Base-by-base conservation (phyloP, 2,888 invertebrate species). In the Cylindroiulus punctatus region DNA sequence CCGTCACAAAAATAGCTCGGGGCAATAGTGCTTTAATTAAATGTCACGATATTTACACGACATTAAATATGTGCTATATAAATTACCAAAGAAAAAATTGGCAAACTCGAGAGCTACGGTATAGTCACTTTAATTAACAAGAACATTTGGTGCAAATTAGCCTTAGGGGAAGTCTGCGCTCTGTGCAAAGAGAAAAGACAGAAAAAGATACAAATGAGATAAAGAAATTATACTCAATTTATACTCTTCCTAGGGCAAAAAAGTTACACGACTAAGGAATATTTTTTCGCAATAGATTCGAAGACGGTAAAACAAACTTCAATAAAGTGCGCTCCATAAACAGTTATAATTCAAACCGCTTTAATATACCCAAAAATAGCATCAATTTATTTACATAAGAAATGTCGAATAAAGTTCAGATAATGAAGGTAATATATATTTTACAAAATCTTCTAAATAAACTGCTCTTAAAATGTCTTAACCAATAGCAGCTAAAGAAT, bases 341-440 rank as follows among this genome's bases (percentile, higher is more conserved):
- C 76, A 76, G 76, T 76, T 76, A 17, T 76, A 76, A 76, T 76
- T 76, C 76, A 76, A 76, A 76, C 32, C 17, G 76, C 76, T 76
- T 76, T 76, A 76, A 26, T 76, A 76, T 76, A 76, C 76, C 14
- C 76, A 26, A 76, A 76, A 76, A 76, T 76, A 76, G 76, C 76
- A 76, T 76, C 76, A 76, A 76, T 76, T 76, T 76, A 76, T 76
- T 76, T 76, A 76, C 76, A 76, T 76, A 76, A 76, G 76, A 30
- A 76, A 76, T 14, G 76, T 30, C 32, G 30, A 76, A 76, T 76
- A 14, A 30, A 30, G 76, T 32, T 30, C 30, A 30, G 76, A 76
- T 30, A 30, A 32, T 14, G 76, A 76, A 76, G 30, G 17, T 76
- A 76, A 76, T 76, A 76, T 14, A 14, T 30, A 14, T 30, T 12